These are phyloP conservation scores for Lasiurus cinereus DNA, from an alignment of 2,113 vertebrate genomes.

Conservation along the genomic window DNA sequence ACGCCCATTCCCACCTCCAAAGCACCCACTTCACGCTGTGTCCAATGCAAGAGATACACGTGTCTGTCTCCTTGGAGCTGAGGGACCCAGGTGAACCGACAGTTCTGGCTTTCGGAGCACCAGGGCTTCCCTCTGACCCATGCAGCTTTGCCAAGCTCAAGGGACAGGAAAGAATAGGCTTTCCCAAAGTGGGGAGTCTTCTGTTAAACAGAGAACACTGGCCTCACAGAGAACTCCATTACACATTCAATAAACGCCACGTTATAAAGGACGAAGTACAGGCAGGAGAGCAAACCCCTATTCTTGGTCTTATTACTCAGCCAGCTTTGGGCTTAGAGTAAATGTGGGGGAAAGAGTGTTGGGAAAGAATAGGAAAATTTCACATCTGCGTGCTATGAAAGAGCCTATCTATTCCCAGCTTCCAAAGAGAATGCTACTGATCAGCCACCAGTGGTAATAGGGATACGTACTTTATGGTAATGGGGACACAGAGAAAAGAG, in stretches of 20 bases:
- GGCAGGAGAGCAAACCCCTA: not conserved
- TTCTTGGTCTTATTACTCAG: not conserved
- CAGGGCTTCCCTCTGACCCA: not conserved
- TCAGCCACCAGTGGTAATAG: not conserved
- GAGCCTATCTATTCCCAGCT: not conserved
- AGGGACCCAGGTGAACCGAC: not conserved
- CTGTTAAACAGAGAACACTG: not conserved
- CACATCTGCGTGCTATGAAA: not conserved
- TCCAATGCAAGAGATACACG: not conserved
- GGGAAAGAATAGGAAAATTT: not conserved
- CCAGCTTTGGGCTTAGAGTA: not conserved
- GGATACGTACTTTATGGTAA: not conserved
- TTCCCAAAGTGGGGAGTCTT: conserved; percentile 1
- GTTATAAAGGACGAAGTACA: rapidly evolving
- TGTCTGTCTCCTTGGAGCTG: not conserved
- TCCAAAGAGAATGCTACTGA: not conserved
- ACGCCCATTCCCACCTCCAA: not conserved
- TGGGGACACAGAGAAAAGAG: not conserved
- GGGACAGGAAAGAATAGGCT: not conserved
- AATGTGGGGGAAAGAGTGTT: not conserved
- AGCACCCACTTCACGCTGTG: not conserved
- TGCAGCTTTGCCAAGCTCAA: not conserved
- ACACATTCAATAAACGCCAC: not conserved
- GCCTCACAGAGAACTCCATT: not conserved
- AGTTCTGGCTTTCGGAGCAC: not conserved